Base-by-base conservation (phyloP, 2,797 vertebrate genomes). In the Sarcophilus harrisii region DNA sequence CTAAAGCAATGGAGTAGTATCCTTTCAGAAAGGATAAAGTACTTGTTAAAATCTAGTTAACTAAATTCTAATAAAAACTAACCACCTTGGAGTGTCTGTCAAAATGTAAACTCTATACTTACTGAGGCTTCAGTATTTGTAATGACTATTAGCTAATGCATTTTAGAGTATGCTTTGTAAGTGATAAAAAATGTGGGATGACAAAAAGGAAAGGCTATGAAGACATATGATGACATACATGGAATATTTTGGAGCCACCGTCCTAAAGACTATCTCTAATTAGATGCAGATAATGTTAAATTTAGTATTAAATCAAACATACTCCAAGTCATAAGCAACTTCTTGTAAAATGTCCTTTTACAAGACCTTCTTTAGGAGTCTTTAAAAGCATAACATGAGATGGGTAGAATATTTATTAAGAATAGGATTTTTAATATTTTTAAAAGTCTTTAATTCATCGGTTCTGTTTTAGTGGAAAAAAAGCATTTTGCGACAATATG, bases 371-470 rank as follows among this genome's bases (percentile, higher is more conserved):
- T 87, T 10, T 49, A 87, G 73, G 24, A 49, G 9, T 87, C 45
- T 87, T 59, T 38, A 55, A 91, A 94, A 11, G 29, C 32, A 91
- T 3, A 92, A 57, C 29, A 57, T 92, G n/a, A 92, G 45, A 24
- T 27, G 59, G 54, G 12, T 92, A 87, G n/a, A 92, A 93, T 58
- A 12, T 0, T 57, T 45, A 38, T 45, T 6, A 6, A 59, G 58
- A 89, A 62, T 38, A 95, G 93, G 9, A 81, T 21, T 49, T 2
- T 28, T 81, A 16, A n/a, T 91, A 8, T 92, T 8, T 93, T 81
- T 93, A n/a, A 45, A 94, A 92, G n/a, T 89, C 8, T 93, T 96
- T 90, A 97, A 92, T 66, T 4, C 62, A 49, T 89, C 60, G 94
- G 32, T 90, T 93, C 21, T 81, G 59, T 57, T 45, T 16, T 57